Evolutionary conservation across 2,113 vertebrate species (phyloP), one percentile per base, ranked within the genome.

Genomic region (Herpetotheres cachinnans): DNA sequence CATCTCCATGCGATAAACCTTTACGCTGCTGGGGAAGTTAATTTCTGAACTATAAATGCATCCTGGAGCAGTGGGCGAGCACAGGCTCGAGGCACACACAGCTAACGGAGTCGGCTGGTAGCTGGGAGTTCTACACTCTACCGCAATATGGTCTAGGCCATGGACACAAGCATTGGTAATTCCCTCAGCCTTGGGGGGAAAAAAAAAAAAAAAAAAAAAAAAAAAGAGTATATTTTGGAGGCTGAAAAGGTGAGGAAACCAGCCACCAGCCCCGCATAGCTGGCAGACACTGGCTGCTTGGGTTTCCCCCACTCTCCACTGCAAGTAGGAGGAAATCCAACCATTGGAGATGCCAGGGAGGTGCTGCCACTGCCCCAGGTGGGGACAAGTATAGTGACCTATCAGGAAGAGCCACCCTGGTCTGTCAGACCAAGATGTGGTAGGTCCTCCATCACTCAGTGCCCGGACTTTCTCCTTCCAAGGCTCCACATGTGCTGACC

Each of bases 191-290:
- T 38, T 82, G 21, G 1, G 27, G 40, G 65, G 30, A 21, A 58
- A 44, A 7, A 7, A 10, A 36, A 21, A 58, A 44, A 7, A 7
- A 10, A 36, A 21, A 58, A 44, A 7, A 7, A 10, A 36, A 21
- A 58, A 44, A 7, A 7, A 10, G 34, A 5, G 3, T 20, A 7
- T 49, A 10, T 72, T 73, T 81, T 49, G 3, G 13, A 66, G 55
- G 30, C 36, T 66, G 49, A 22, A 77, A 63, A 80, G 40, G 9
- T 65, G 55, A 81, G 72, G 40, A 66, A 66, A 74, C 9, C 27
- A 40, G 10, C 44, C 30, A 36, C 34, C 40, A 63, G 13, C 4
- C 3, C 49, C 7, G 3, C 0, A 0, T 6, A 42, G 56, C 42
- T 58, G 54, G 34, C 32, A 78, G 58, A 52, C 24, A 11, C 30